Conservation (phyloP, 1,140 invertebrate genomes). For the Gonatopus flavifemur region DNA sequence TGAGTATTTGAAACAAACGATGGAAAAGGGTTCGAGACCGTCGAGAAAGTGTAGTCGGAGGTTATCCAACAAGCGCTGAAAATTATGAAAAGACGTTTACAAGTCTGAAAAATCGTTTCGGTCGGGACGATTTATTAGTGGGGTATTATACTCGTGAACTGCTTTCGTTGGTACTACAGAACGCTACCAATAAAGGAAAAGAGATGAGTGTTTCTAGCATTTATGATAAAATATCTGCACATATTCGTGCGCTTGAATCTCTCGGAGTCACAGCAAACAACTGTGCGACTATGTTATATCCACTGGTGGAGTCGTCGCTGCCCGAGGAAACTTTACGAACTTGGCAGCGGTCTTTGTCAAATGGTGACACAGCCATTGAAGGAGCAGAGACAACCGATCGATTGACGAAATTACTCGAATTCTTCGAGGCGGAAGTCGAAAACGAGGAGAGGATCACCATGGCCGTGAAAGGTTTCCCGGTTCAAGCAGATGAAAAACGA, state of each 20-base stretch:
- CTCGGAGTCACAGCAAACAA: slow-evolving; percentile 42
- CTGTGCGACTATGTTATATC: slow-evolving; percentile 42
- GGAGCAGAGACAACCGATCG: slow-evolving; percentile 10
- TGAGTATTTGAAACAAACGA: slow-evolving; percentile 29
- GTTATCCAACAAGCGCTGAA: slow-evolving; percentile 28
- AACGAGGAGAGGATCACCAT: slow-evolving; percentile 34
- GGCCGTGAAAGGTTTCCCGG: slow-evolving; percentile 19
- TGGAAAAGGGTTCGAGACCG: slow-evolving; percentile 20
- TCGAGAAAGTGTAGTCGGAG: slow-evolving; percentile 23
- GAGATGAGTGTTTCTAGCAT: slow-evolving; percentile 10
- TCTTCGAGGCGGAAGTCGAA: slow-evolving; percentile 30
- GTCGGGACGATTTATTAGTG: slow-evolving; percentile 35
- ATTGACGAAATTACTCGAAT: slow-evolving; percentile 23
- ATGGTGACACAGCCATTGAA: slow-evolving; percentile 1
- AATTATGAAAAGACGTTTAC: slow-evolving; percentile 37
- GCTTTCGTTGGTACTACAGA: slow-evolving; percentile 26
- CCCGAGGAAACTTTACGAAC: slow-evolving; percentile 35
- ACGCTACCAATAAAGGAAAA: slow-evolving; percentile 13
- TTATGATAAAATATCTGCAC: slow-evolving; percentile 26
- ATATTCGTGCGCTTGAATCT: slow-evolving; percentile 41
- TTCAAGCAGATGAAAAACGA: slow-evolving; percentile 5
- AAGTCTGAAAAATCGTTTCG: slow-evolving; percentile 34
- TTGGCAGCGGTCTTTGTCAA: slow-evolving; percentile 30
- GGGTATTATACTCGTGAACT: slow-evolving; percentile 44
- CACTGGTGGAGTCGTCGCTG: slow-evolving; percentile 42